Evolutionary conservation across 2,888 invertebrate species (phyloP), one percentile per base, ranked within the genome.

Genomic region (Gnatocerus cornutus): DNA sequence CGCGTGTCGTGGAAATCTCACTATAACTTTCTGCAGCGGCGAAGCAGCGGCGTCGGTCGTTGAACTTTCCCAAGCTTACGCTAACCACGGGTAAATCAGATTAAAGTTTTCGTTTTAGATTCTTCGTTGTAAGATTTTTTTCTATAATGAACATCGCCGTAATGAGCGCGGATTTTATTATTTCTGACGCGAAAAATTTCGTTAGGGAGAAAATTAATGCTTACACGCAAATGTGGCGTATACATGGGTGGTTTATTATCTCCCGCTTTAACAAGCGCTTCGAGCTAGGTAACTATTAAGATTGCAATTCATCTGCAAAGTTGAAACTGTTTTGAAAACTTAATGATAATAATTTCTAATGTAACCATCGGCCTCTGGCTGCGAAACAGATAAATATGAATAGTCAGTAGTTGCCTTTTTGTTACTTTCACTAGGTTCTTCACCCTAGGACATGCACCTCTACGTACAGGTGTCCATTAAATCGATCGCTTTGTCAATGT

Each of bases 1-100:
- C 68, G 55, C 53, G 46, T 56, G 68, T 68, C 41, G 62, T 70
- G 69, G 66, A 68, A 68, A 68, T 67, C 66, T 66, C 58, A 39
- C 48, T 66, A n/a, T 39, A 58, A 70, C 65, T 70, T 70, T 70
- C 69, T 70, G 69, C 69, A 70, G 59, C 69, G 53, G 12, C 55
- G 41, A 41, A 62, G 50, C 56, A 65, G 55, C 14, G 52, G 33
- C 61, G 62, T 70, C 69, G 69, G 69, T 70, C 69, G 56, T 66
- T 70, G 66, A 70, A 55, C 66, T 56, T 56, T 45, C 48, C 45
- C 55, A 61, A 56, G 56, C 56, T 56, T 56, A 58, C 30, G 13
- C 55, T 29, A 41, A 55, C 63, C 45, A 50, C 68, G 41, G 50
- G 43, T 64, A 69, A 69, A 69, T 65, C 69, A 64, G 69, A 64